Conservation (phyloP, 2,113 vertebrate genomes). For the Chloropsis cyanopogon region DNA sequence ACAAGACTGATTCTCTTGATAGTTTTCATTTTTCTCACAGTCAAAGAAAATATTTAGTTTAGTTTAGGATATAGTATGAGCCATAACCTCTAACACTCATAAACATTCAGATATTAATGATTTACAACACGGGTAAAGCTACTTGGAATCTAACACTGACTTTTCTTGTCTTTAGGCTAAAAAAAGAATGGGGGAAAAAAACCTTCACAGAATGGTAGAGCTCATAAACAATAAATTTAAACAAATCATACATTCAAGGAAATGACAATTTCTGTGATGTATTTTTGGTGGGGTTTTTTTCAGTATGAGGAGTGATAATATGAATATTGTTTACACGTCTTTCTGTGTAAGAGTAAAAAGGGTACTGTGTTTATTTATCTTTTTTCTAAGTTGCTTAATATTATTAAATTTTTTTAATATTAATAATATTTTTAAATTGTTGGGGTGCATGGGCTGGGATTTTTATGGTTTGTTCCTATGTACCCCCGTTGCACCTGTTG, state of each 20-base stretch:
- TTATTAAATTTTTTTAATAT: background rate
- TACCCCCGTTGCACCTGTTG: no score
- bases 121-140: background rate
- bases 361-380: background rate
- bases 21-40: background rate
- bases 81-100: background rate
- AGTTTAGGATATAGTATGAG: background rate
- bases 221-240: background rate
- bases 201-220: background rate
- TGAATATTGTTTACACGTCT: background rate
- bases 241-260: background rate
- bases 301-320: background rate
- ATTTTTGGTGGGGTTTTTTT: background rate
- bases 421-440: background rate
- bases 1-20: constrained; percentile 19
- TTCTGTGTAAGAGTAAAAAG: background rate
- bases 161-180: background rate
- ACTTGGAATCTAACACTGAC: background rate
- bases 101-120: background rate
- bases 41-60: background rate
- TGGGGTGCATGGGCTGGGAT: no score
- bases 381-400: background rate
- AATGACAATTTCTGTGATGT: background rate
- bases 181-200: background rate
- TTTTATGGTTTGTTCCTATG: no score